Evolutionary conservation across 2,888 invertebrate genomes (phyloP), one percentile per base, ranked within the genome.

Genomic region (Troides aeacus): DNA sequence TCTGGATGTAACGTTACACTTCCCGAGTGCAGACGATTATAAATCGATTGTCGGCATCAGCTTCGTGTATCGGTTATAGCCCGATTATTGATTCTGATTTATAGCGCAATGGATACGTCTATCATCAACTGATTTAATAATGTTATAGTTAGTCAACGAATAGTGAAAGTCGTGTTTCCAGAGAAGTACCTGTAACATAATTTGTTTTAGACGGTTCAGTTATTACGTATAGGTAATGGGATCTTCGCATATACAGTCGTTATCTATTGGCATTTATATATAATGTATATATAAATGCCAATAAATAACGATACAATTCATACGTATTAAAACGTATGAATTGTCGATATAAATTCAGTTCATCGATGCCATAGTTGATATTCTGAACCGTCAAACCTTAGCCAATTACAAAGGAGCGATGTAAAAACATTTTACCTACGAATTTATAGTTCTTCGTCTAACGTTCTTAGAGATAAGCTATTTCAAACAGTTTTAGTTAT

Each of bases 11-110:
- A 77, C 73, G 74, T 74, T 74, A 76, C 76, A 79, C 79, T 79
- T 81, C 76, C 73, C 79, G 75, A 74, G 74, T 74, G 71, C 68
- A 72, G 76, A 76, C 76, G 81, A 84, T 86, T 84, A 86, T 85
- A 84, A 84, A 84, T 84, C 82, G 85, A 81, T 82, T 75, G 73
- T 73, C 80, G 75, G 79, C 77, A 79, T 76, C 77, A 77, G 76
- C 76, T 78, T 78, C 81, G 77, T 78, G 79, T 81, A 84, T 82
- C 84, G 85, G 85, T 87, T 85, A 88, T 81, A 74, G 78, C 65
- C 5, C 82, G 83, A 86, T 88, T 86, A 87, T 86, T 85, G 85
- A 85, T 84, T 84, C 79, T 85, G 83, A 84, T 83, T 84, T 84
- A 84, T 81, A 72, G 77, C 75, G 74, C 76, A 72, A 64, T 73